A percentile compares a stretch with the other conserved stretches of the same genome.
Conservation (phyloP, 2,888 invertebrate genomes). For the Coelinius sp. region DNA sequence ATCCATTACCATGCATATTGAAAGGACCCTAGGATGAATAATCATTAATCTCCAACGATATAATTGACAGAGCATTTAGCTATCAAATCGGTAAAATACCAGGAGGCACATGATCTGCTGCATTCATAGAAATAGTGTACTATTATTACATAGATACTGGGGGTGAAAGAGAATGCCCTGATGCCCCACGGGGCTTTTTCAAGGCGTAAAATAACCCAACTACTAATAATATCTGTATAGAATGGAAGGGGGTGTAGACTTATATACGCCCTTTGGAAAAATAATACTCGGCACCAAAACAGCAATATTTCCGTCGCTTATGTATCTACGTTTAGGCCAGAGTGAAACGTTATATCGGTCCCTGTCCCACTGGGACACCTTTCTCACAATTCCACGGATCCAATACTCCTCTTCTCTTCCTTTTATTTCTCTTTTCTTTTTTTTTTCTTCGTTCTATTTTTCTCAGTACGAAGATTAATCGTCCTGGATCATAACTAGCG, state of each 20-base stretch:
- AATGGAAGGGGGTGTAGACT: slow-evolving; percentile 36
- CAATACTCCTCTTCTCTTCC: slow-evolving; percentile 50
- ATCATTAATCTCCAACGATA: slow-evolving; percentile 49
- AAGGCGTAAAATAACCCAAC: slow-evolving; percentile 47
- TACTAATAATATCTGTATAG: slow-evolving; percentile 44
- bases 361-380: slow-evolving; percentile 58
- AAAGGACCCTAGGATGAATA: slow-evolving; percentile 32
- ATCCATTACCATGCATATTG: slow-evolving; percentile 35
- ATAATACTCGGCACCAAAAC: slow-evolving; percentile 34
- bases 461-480: slow-evolving; percentile 45
- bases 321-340: slow-evolving; percentile 42
- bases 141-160: not conserved
- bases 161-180: slow-evolving; percentile 4
- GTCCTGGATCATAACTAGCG: slow-evolving; percentile 44
- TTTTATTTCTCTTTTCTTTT: slow-evolving; percentile 31
- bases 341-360: slow-evolving; percentile 64
- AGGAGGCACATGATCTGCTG: slow-evolving; percentile 1
- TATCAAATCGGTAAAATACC: slow-evolving; percentile 23
- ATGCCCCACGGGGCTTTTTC: slow-evolving; percentile 31
- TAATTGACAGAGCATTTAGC: slow-evolving; percentile 46
- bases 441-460: slow-evolving; percentile 13
- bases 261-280: slow-evolving; percentile 33
- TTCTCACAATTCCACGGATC: slow-evolving; percentile 54
- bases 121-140: not conserved
- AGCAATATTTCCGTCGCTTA: slow-evolving; percentile 26